phyloP scores from a whole-genome alignment of 2,797 vertebrate genomes.

The Characodon lateralis region DNA sequence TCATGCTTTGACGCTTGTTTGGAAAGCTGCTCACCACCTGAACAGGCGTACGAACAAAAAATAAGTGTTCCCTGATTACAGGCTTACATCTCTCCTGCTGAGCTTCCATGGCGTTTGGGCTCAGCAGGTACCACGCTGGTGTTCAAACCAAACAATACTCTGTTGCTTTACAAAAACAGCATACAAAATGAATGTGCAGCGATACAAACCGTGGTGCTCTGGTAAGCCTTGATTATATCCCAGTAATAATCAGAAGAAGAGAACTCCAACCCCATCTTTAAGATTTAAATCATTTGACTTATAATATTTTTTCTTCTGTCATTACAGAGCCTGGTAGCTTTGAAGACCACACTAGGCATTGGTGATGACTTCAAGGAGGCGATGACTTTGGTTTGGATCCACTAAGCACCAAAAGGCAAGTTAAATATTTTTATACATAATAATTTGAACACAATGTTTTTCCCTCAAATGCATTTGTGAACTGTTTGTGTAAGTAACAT shows the following conservation, averaged over 20 bases:
- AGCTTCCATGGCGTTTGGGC: constrained; percentile 20
- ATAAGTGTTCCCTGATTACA: constrained; percentile 46
- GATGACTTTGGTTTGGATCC: constrained; percentile 12
- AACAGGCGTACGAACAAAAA: constrained; percentile 11
- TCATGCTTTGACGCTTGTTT: constrained; percentile 60
- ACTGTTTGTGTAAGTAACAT: not conserved
- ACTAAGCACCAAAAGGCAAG: constrained; percentile 14
- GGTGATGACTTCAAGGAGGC: not conserved
- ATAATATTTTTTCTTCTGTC: not conserved
- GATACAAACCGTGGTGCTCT: not conserved
- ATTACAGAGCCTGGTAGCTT: constrained; percentile 1
- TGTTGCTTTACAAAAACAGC: not conserved
- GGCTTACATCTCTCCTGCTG: constrained; percentile 22
- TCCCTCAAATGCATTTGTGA: not conserved
- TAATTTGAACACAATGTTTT: not conserved
- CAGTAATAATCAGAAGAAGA: not conserved
- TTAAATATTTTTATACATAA: too few species aligned
- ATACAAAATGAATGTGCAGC: not conserved
- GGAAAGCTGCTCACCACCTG: constrained; percentile 27
- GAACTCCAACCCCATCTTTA: not conserved
- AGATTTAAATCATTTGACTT: not conserved
- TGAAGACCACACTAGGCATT: not conserved
- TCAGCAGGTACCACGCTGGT: constrained; percentile 30
- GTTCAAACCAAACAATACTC: not conserved
- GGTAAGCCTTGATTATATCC: not conserved